These are phyloP conservation scores for Cactoblastis cactorum DNA, from an alignment of 2,888 invertebrate species.

Conservation along the genomic window DNA sequence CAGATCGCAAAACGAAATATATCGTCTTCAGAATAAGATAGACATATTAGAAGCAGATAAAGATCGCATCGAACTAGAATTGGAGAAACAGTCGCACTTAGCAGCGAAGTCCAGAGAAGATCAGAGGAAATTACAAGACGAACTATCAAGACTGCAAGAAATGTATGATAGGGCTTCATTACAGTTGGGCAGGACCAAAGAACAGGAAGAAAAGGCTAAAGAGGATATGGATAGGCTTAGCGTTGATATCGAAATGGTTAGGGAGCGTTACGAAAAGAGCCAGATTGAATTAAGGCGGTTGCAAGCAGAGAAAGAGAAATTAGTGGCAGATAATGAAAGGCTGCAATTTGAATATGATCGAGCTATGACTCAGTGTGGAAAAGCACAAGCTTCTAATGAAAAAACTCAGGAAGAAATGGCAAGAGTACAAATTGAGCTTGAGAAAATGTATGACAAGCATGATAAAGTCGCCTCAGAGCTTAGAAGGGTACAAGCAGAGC, in stretches of 20 bases:
- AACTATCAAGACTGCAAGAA: slow-evolving; percentile 90
- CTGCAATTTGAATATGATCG: slow-evolving; percentile 92
- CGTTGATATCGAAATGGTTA: slow-evolving; percentile 91
- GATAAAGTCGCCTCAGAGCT: slow-evolving; percentile 91
- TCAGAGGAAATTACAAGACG: slow-evolving; percentile 91
- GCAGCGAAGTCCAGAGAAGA: slow-evolving; percentile 91
- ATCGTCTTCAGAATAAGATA: slow-evolving; percentile 92
- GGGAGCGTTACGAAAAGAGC: slow-evolving; percentile 92
- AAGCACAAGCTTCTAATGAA: slow-evolving; percentile 91
- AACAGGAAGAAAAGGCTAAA: slow-evolving; percentile 94
- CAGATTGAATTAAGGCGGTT: slow-evolving; percentile 90
- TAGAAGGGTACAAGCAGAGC: slow-evolving; percentile 88
- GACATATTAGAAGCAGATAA: slow-evolving; percentile 93
- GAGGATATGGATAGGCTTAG: slow-evolving; percentile 87
- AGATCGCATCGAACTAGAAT: slow-evolving; percentile 90
- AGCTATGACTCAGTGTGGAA: slow-evolving; percentile 90
- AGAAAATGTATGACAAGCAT: slow-evolving; percentile 94
- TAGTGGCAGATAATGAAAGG: slow-evolving; percentile 90
- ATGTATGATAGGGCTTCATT: slow-evolving; percentile 92
- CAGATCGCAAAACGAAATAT: slow-evolving; percentile 93
- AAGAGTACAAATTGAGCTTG: slow-evolving; percentile 90
- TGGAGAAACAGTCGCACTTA: slow-evolving; percentile 89
- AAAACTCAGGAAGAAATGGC: slow-evolving; percentile 94
- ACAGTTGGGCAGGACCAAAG: slow-evolving; percentile 91
- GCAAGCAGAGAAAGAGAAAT: slow-evolving; percentile 91